phyloP scores from a whole-genome alignment of 2,113 vertebrate genomes.

The Cyphomyrus discorhynchus region DNA sequence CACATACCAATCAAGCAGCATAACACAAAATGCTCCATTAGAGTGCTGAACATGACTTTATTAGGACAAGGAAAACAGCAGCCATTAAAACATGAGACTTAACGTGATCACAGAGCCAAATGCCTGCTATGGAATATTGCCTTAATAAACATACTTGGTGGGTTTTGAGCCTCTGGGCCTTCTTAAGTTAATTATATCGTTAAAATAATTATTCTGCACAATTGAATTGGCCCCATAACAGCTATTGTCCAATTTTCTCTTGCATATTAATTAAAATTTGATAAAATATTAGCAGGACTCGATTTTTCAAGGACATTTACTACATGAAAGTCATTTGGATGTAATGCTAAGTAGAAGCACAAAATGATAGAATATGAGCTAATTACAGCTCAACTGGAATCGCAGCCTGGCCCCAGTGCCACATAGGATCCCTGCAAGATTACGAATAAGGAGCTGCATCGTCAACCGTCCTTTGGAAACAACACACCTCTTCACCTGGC shows the following conservation, averaged over 20 bases:
- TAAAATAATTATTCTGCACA: conserved; percentile 27
- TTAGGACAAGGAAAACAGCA: conserved; percentile 7
- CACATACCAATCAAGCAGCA: conserved; percentile 7
- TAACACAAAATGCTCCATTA: conserved; percentile 22
- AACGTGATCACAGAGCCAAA: background rate
- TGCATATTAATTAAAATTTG: conserved; percentile 28
- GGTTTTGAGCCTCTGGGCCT: conserved; percentile 23
- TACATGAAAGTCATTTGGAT: conserved; percentile 32
- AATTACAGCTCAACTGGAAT: conserved; percentile 30
- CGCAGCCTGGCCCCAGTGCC: conserved; percentile 13
- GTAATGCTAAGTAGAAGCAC: conserved; percentile 24
- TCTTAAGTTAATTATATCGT: conserved; percentile 29
- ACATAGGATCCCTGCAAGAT: conserved; percentile 1
- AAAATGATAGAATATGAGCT: conserved; percentile 23
- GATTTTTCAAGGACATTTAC: conserved; percentile 25
- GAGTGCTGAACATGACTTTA: conserved; percentile 5
- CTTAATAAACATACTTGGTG: conserved; percentile 24
- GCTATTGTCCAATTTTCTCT: conserved; percentile 31
- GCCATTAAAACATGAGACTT: background rate
- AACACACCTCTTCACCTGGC: background rate
- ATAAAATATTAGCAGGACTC: conserved; percentile 25
- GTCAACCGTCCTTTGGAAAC: background rate
- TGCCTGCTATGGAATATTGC: conserved; percentile 13
- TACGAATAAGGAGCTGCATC: background rate
- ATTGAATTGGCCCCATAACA: conserved; percentile 19